phyloP scores from a whole-genome alignment of 1,140 invertebrate species.

The Drosophila dunni region DNA sequence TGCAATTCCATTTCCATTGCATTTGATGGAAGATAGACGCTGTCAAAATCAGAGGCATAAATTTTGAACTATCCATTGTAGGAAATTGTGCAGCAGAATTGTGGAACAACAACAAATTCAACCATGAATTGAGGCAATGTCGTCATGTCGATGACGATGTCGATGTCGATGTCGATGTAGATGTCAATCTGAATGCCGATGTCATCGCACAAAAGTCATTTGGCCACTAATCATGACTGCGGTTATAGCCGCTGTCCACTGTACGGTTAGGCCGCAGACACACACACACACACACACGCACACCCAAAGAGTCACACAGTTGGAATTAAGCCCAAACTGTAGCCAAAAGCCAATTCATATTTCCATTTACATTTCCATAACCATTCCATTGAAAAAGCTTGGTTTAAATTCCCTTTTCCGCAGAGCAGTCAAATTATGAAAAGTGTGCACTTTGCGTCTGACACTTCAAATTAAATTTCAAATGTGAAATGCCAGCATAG shows the following conservation, averaged over 20 bases:
- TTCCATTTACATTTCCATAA: conserved; percentile 4
- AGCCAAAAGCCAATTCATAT: conserved; percentile 18
- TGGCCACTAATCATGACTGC: conserved; percentile 75
- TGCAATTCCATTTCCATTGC: background rate
- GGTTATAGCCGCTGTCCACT: conserved; percentile 51
- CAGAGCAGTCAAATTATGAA: conserved; percentile 76
- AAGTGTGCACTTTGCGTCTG: conserved; percentile 74
- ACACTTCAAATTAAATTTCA: conserved; percentile 77
- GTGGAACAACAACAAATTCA: conserved; percentile 10
- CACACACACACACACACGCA: conserved; percentile 14
- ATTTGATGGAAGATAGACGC: conserved; percentile 16
- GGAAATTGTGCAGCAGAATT: conserved; percentile 5
- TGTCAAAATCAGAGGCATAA: conserved; percentile 33
- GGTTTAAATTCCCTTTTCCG: conserved; percentile 51
- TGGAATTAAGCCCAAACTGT: conserved; percentile 15
- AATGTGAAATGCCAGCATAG: conserved; percentile 50
- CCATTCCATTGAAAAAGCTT: conserved; percentile 36
- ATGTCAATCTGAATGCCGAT: conserved; percentile 14
- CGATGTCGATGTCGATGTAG: background rate
- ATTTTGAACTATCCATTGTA: background rate
- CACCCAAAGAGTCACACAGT: conserved; percentile 10
- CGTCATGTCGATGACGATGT: background rate
- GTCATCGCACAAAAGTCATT: conserved; percentile 65
- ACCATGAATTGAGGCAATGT: conserved; percentile 16
- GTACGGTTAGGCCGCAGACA: conserved; percentile 25